Evolutionary conservation across 2,113 vertebrate genomes (phyloP), one percentile per base, ranked within the genome.

Genomic region (Tursiops truncatus): DNA sequence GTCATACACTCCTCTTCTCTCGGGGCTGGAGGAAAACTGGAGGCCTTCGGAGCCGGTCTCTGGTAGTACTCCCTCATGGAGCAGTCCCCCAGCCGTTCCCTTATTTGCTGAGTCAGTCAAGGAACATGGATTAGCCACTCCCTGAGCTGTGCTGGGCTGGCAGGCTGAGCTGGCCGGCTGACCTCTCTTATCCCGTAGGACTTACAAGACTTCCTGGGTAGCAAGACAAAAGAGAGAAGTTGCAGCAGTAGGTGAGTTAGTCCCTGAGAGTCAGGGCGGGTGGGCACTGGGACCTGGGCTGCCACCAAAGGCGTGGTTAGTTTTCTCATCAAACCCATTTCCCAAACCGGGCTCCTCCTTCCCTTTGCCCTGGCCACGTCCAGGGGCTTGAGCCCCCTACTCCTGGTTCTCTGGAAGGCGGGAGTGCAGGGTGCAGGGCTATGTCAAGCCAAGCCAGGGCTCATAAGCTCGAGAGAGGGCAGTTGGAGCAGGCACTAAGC

Each of bases 271-370:
- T 33, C 26, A 76, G 50, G 17, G 26, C 5, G 1, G 9, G 47
- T 31, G 76, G 10, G 18, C 18, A 15, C 18, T 85, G 73, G 53
- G 28, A 71, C 56, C 71, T 63, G 53, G 36, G 36, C 4, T 76
- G 50, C 10, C 71, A 81, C 28, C 44, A n/a, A 62, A 17, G 67
- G 31, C 1, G 1, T 67, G n/a, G 8, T 60, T 89, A 86, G 20
- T 95, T 92, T 96, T 36, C 53, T 26, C 44, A 86, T 92, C 23
- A n/a, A 88, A 71, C 62, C 44, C 60, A 56, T 86, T 60, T 93
- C 50, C 50, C 36, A 58, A 25, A 38, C 25, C 21, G 41, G 18
- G 3, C 11, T 6, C 23, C 20, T n/a, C 58, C 4, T 92, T 31
- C 8, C 31, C 47, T 73, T 83, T 47, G 36, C 62, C 41, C 21